Evolutionary conservation across 2,797 vertebrate species (phyloP).

Genomic region (Enteromius treurensis): DNA sequence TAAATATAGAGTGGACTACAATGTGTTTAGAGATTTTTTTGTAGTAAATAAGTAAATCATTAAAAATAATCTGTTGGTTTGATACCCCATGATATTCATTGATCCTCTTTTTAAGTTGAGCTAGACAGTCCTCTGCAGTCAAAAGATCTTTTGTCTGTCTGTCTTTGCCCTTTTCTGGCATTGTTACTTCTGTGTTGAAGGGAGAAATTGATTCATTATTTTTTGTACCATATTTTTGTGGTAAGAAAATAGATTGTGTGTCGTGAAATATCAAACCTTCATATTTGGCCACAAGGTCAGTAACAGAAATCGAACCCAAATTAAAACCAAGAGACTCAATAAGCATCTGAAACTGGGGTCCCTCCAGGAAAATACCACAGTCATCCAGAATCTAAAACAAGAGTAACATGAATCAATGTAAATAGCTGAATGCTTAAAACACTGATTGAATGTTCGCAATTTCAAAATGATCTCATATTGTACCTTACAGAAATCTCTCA

Average conservation of each 20-base stretch:
- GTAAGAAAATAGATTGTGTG: neutral
- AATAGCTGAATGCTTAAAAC: neutral
- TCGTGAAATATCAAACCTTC: conserved; percentile 46
- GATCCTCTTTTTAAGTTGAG: conserved; percentile 55
- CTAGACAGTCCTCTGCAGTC: conserved; percentile 57
- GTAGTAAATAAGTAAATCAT: neutral
- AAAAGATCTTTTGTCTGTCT: conserved; percentile 26
- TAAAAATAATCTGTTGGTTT: neutral
- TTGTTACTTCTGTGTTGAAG: conserved; percentile 32
- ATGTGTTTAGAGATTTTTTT: neutral
- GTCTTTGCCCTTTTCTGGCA: conserved; percentile 23
- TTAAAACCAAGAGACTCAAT: conserved; percentile 54
- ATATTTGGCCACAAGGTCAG: conserved; percentile 54
- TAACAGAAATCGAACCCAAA: conserved; percentile 47
- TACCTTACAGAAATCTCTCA: conserved; percentile 56
- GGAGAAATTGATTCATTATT: neutral
- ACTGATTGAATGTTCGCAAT: neutral
- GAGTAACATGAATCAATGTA: neutral
- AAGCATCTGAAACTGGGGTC: conserved; percentile 50
- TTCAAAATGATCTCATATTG: neutral
- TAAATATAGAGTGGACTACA: conserved; percentile 4
- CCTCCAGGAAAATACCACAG: conserved; percentile 50
- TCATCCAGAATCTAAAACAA: conserved; percentile 57
- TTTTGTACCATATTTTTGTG: neutral
- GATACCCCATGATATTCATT: conserved; percentile 51